Base-by-base conservation (phyloP, 2,113 vertebrate species). In the Lophura nycthemera region DNA sequence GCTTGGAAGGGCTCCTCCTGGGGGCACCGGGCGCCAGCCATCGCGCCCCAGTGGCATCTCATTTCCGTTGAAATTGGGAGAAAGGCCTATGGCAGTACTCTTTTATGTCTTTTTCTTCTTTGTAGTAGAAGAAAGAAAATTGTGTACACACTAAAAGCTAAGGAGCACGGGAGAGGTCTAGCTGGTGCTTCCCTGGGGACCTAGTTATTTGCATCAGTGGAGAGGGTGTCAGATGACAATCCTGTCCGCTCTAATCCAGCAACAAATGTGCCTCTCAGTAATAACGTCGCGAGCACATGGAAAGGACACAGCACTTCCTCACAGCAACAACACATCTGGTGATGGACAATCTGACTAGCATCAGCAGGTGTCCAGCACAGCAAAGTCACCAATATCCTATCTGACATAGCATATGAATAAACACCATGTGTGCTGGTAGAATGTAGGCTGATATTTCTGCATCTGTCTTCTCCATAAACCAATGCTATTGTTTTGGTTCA, bases 401-500 rank as follows among this genome's bases (percentile, higher is more conserved):
- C 75, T 87, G 59, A 48, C 36, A 24, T 22, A 67, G 56, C 45
- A 61, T 56, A 74, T 10, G 60, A 38, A 64, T 50, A 30, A 92
- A 85, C 1, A 16, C 30, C 45, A 5, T 6, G 34, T 50, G 22
- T 0, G 0, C 42, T 65, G 48, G 38, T 38, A 73, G 76, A 83
- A 86, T 29, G 70, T 3, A 73, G 80, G 59, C 32, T 90, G 73
- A 38, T 74, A 74, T 32, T 83, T 74, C 56, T 86, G 82, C 91
- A 90, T 95, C 85, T 96, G 94, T 90, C 89, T 78, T 83, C 71
- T 74, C 64, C 83, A 85, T 50, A 92, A 96, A 69, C 67, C 61
- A 75, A 2, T 22, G 66, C 40, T 76, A 47, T 74, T 92, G 66
- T 88, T 91, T 95, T 54, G 52, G 54, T 84, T 40, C 32, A 66